Base-by-base conservation (phyloP, 2,113 vertebrate species). In the Colistium nudipinnis region DNA sequence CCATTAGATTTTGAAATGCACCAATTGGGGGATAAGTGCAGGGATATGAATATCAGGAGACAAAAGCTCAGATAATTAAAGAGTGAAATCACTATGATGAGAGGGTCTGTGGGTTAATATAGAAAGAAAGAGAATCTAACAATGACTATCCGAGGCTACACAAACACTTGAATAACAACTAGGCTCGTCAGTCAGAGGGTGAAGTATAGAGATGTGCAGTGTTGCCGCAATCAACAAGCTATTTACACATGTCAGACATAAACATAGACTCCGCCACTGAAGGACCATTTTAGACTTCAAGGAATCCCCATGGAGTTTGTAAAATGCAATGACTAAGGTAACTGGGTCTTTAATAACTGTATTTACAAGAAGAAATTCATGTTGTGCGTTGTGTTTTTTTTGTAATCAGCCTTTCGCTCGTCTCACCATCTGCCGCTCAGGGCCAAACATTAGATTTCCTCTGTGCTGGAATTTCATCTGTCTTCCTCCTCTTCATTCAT, bases 341-440 rank as follows among this genome's bases (percentile, higher is more conserved):
- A 9, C 38, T 44, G 36, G n/a, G n/a, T n/a, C n/a, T n/a, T n/a
- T n/a, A 39, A 39, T 6, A 6, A 39, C 36, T 38, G 36, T 13
- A 38, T 38, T 38, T 0, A 38, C 36, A 39, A n/a, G 39, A 41
- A n/a, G 0, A 9, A n/a, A 38, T 38, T 38, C 7, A 4, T 38
- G 36, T 14, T 38, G n/a, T n/a, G n/a, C n/a, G n/a, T n/a, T n/a
- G n/a, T n/a, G n/a, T n/a, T n/a, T n/a, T n/a, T n/a, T 63, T 70
- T 71, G 69, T 60, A 49, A 45, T 78, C 53, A 57, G 61, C 49
- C 39, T 68, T 85, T 80, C 61, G 41, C 73, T 67, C 66, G 64
- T 75, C 70, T 80, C 54, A 45, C 84, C 85, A 89, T 87, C 78
- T 89, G 82, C 76, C 70, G 54, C 6, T 56, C 65, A 17, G 24